Base-by-base conservation (phyloP, 2,113 vertebrate genomes). In the Panthera leo region DNA sequence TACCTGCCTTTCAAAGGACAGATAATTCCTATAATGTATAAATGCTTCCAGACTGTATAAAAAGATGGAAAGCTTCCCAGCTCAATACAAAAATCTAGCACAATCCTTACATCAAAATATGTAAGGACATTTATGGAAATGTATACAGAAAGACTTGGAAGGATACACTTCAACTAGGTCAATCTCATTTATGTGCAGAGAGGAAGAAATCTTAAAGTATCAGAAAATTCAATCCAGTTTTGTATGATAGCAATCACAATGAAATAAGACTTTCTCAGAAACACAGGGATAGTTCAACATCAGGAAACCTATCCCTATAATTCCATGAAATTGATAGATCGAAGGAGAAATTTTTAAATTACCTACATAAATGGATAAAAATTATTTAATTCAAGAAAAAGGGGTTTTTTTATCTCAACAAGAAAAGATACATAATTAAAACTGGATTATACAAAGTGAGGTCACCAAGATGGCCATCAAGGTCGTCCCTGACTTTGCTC, bases 371-470 rank as follows among this genome's bases (percentile, higher is more conserved):
- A 34, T 55, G 36, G 25, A 79, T 67, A 82, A 75, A 85, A 83
- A 65, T 16, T 55, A 89, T 42, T 85, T 76, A 83, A 83, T 71
- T 84, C 34, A 67, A 31, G 73, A 97, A 80, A 82, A 87, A 10
- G 2, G 2, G 29, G 36, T 9, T 31, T 48, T 83, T 39, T n/a
- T 14, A 86, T 5, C 19, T 93, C 15, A 36, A 85, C 31, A 93
- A 80, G 61, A 84, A 92, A 96, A 67, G 3, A 91, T 55, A 70
- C 2, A 86, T 55, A 91, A 87, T 90, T 78, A 90, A 93, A 95
- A 63, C 14, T 63, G 31, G 6, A 68, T 55, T 89, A 73, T 70
- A 68, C 29, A 79, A 34, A 79, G 27, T 53, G 76, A 79, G 10
- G 34, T 53, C 76, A 79, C 45, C 48, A 53, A 79, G 48, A n/a